A percentile compares a stretch with the other conserved stretches of the same genome.
Conservation (phyloP, 2,113 vertebrate genomes). For the Aplodontia rufa region DNA sequence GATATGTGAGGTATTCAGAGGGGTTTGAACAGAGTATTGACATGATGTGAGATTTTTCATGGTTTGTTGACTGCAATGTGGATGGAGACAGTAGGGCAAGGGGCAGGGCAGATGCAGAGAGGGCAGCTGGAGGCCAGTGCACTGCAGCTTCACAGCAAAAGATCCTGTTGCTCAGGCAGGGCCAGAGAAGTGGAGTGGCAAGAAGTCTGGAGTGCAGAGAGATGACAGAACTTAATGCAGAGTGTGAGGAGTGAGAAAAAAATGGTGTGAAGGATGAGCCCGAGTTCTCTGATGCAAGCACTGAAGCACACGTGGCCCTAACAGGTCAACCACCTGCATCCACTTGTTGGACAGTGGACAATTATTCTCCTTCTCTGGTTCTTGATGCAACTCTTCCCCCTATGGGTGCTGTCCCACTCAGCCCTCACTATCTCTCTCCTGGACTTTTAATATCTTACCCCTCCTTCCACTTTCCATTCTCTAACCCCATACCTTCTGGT, state of each 20-base stretch:
- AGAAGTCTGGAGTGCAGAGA: no score
- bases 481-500: no score
- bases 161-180: rapidly evolving
- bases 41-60: not conserved
- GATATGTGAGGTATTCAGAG: no score
- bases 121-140: no score
- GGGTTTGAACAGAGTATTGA: not conserved
- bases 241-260: not conserved
- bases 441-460: no score
- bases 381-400: not conserved
- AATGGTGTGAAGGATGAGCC: not conserved
- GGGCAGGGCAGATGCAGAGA: rapidly evolving
- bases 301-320: no score
- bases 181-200: not conserved
- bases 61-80: not conserved
- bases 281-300: not conserved
- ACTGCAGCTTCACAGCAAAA: rapidly evolving
- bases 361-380: not conserved
- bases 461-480: not conserved
- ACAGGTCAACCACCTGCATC: not conserved
- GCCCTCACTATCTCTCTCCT: not conserved
- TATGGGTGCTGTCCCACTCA: rapidly evolving
- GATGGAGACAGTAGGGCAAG: no score
- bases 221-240: not conserved
- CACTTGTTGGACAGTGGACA: not conserved